Percentiles rank a stretch among this genome's conserved stretches.
phyloP scores from a whole-genome alignment of 2,797 vertebrate genomes.

The Meda fulgida region DNA sequence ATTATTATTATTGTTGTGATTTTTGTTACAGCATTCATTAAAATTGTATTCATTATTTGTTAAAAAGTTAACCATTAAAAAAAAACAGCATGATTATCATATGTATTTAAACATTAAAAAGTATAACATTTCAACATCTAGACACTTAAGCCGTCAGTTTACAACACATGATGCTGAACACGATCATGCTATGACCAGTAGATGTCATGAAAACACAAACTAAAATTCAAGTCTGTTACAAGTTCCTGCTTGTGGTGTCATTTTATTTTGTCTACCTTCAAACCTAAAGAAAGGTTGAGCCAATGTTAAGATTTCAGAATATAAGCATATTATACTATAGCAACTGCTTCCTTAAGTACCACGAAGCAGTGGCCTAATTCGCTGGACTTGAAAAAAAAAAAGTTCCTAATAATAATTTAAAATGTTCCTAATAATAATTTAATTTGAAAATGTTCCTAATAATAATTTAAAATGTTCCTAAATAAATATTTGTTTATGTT shows the following conservation, averaged over 20 bases:
- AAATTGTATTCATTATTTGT: neutral
- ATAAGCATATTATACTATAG: neutral
- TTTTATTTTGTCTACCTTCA: neutral
- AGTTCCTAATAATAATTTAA: no score
- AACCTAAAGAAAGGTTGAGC: neutral
- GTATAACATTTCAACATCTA: neutral
- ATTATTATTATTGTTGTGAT: neutral
- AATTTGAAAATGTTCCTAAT: no score
- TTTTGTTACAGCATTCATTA: neutral
- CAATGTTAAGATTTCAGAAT: neutral
- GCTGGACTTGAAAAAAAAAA: no score
- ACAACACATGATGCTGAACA: neutral
- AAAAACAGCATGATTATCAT: neutral
- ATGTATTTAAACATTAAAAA: neutral
- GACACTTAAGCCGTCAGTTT: neutral
- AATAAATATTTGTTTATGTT: no score
- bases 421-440: no score
- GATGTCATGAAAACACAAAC: conserved; percentile 41
- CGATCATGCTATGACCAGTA: conserved; percentile 13
- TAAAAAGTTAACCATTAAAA: neutral
- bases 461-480: no score
- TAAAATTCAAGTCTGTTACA: neutral
- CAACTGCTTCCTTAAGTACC: no score
- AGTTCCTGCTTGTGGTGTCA: neutral
- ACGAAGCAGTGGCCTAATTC: no score